Evolutionary conservation across 2,797 vertebrate genomes (phyloP), one percentile per base, ranked within the genome.

Genomic region (Novumbra hubbsi): DNA sequence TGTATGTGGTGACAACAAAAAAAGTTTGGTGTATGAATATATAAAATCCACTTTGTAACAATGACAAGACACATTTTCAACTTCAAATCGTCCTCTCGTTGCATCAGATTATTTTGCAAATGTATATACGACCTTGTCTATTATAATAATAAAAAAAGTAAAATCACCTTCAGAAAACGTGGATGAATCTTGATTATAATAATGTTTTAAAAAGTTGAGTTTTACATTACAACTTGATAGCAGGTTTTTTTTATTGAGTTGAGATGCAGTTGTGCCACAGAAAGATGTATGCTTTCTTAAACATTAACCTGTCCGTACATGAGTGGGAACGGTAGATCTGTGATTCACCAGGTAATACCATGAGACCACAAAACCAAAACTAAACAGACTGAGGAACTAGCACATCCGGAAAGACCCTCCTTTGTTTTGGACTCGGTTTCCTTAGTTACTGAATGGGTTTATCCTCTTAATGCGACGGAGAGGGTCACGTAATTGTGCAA

Each of bases 281-380:
- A 17, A 38, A 14, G 30, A 66, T 11, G 17, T 17, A 66, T 2
- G 64, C 3, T 34, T 65, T 8, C 63, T 34, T 2, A 34, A 68
- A 57, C 67, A 62, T 17, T 38, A 32, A 77, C 74, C 66, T 84
- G 82, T 81, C 79, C 75, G 48, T 71, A 81, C 79, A 80, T 69
- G 80, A 74, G 41, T 34, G 8, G 41, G 17, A 79, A 49, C 55
- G 52, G 69, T 78, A 77, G 60, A 21, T 28, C 50, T 14, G 30
- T 74, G 55, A 66, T 30, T 76, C 74, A 76, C 32, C 63, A 62
- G 60, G 12, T 45, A 79, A 82, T 70, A 75, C 67, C 78, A 34
- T 8, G 57, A 63, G 73, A 64, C 49, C 76, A 38, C 41, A 2
- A 16, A 9, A 52, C 72, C 80, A 71, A 76, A 84, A 77, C 75